Conservation (phyloP, 2,888 invertebrate species). For the Cantharis nigra region DNA sequence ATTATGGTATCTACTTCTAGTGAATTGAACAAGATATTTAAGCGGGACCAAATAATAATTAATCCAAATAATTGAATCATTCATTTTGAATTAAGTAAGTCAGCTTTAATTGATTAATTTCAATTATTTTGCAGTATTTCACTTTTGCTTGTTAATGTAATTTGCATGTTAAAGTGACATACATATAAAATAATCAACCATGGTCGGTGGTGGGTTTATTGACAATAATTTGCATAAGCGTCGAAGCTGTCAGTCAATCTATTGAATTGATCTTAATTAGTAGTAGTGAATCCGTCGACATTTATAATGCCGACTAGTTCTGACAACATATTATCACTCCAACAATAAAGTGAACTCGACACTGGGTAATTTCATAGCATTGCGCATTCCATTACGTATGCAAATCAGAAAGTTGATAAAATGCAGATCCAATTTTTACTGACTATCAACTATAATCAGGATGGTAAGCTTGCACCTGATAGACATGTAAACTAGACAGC, state of each 20-base stretch:
- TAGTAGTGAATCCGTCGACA: constrained; percentile 39
- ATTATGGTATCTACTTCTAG: not conserved
- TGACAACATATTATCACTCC: constrained; percentile 37
- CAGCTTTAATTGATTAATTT: not conserved
- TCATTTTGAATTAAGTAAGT: not conserved
- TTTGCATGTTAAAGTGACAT: not conserved
- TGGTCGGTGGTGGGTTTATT: constrained; percentile 8
- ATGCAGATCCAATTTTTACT: constrained; percentile 53
- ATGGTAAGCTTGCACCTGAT: constrained; percentile 49
- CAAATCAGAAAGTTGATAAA: constrained; percentile 52
- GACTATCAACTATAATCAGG: constrained; percentile 50
- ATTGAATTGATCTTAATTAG: constrained; percentile 50
- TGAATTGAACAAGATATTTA: not conserved
- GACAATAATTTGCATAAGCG: constrained; percentile 39
- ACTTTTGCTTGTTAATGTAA: not conserved
- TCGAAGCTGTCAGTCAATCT: constrained; percentile 44
- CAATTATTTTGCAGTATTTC: not conserved
- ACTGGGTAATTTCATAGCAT: constrained; percentile 42
- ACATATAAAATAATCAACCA: constrained; percentile 11
- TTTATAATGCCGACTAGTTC: constrained; percentile 32
- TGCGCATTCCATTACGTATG: constrained; percentile 50
- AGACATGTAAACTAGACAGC: constrained; percentile 60
- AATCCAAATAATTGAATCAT: constrained; percentile 11
- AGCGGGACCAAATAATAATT: constrained; percentile 9
- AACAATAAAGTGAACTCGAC: constrained; percentile 41